These are phyloP conservation scores for Aurelia sp. DNA, from an alignment of 30 jellyfish, hydroid and myxozoan genomes.

Conservation along the genomic window DNA sequence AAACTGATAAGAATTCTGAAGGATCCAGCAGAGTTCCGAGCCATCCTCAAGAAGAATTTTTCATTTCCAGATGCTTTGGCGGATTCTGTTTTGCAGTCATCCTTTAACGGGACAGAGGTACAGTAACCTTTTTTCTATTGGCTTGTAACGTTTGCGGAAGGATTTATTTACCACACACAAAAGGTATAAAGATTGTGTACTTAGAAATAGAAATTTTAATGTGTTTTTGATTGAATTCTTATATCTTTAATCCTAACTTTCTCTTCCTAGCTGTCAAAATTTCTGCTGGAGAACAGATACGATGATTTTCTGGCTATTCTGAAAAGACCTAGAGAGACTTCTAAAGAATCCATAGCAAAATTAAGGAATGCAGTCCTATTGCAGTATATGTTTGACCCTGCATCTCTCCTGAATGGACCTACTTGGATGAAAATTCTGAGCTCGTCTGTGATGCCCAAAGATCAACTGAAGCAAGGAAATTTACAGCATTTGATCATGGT, in stretches of 20 bases:
- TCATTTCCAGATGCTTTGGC: conserved; percentile 74
- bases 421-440: conserved; percentile 80
- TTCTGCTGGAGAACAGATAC: conserved; percentile 77
- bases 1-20: conserved; percentile 14
- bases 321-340: not conserved
- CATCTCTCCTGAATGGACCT: conserved; percentile 80
- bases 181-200: too few species aligned
- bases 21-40: conserved; percentile 22
- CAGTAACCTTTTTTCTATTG: too few species aligned
- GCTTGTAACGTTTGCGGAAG: too few species aligned
- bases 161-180: too few species aligned
- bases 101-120: conserved; percentile 83
- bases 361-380: conserved; percentile 66
- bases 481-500: conserved; percentile 11
- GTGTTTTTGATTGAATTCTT: too few species aligned
- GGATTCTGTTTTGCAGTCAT: conserved; percentile 49
- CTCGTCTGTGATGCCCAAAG: conserved; percentile 20
- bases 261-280: conserved; percentile 52
- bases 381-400: conserved; percentile 89
- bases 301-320: conserved; percentile 16
- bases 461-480: conserved; percentile 7
- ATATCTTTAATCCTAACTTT: not conserved
- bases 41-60: conserved; percentile 53
- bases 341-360: conserved; percentile 5
- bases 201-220: too few species aligned